Conservation (phyloP, 2,797 vertebrate species). For the Ctenopoma multispine region DNA sequence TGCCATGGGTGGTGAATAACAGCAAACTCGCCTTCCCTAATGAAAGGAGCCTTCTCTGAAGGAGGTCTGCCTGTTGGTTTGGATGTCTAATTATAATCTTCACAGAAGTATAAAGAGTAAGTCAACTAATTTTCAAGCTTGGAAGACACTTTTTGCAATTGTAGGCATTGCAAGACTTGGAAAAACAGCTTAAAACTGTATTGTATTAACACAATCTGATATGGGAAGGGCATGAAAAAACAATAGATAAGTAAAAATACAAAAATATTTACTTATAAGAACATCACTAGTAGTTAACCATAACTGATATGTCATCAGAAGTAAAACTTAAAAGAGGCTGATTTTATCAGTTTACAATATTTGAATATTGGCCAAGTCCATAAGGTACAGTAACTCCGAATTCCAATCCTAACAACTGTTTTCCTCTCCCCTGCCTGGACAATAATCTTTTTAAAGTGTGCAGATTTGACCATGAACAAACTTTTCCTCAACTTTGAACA, state of each 20-base stretch:
- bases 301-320: background rate
- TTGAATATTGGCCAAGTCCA: too few species aligned
- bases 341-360: too few species aligned
- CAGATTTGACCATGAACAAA: too few species aligned
- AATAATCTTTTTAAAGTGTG: too few species aligned
- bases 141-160: constrained; percentile 40
- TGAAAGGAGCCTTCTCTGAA: constrained; percentile 52
- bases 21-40: constrained; percentile 51
- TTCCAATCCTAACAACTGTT: too few species aligned
- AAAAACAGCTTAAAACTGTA: constrained; percentile 15
- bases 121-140: constrained; percentile 58
- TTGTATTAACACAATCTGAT: constrained; percentile 17
- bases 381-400: too few species aligned
- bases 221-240: background rate
- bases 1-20: constrained; percentile 51
- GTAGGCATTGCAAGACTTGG: constrained; percentile 31
- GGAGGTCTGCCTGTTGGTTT: constrained; percentile 39
- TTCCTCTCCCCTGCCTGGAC: too few species aligned
- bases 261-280: background rate
- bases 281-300: background rate
- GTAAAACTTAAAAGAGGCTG: too few species aligned
- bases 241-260: background rate
- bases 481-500: too few species aligned
- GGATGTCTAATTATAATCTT: constrained; percentile 65
- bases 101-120: constrained; percentile 38